Evolutionary conservation across 2,113 vertebrate genomes (phyloP), one percentile per base, ranked within the genome.

Genomic region (Cynoglossus semilaevis): DNA sequence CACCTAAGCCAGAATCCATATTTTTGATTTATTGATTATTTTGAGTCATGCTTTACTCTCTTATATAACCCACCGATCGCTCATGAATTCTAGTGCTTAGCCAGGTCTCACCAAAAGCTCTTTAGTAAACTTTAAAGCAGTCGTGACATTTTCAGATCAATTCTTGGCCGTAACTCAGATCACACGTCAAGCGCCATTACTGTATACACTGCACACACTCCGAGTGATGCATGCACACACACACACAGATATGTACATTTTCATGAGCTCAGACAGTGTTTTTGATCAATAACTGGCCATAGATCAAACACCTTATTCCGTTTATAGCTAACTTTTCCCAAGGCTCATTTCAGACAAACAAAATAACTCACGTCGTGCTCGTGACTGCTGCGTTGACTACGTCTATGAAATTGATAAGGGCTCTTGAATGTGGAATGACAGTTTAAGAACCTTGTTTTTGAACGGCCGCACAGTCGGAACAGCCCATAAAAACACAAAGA

Each of bases 201-300:
- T 63, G 76, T 62, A 72, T 63, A 50, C 56, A 45, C 41, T 1
- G 9, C 63, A 76, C 73, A 63, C 63, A 19, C 47, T 7, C 49
- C 40, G 58, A 77, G 62, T 44, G 67, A 6, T 46, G 42, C 69
- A 55, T 64, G 17, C 47, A 44, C 43, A 37, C 50, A 16, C 47
- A 47, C 68, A 64, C 74, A 7, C 2, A 47, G 15, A 62, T 69
- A 41, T 60, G 63, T 65, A 65, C 73, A 74, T 77, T 84, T 87
- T 78, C 77, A 81, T 74, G 62, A 82, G 76, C 77, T 68, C 35
- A 67, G 73, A 84, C 73, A 49, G 60, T 75, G 79, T 77, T 87
- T 87, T 72, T 76, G 83, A 90, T 90, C 86, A 81, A 90, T 88
- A 88, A 70, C 85, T 82, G 84, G 58, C 82, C 49, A 83, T 81